Evolutionary conservation across 1,140 invertebrate genomes (phyloP).

Genomic region (Asbolus verrucosus): DNA sequence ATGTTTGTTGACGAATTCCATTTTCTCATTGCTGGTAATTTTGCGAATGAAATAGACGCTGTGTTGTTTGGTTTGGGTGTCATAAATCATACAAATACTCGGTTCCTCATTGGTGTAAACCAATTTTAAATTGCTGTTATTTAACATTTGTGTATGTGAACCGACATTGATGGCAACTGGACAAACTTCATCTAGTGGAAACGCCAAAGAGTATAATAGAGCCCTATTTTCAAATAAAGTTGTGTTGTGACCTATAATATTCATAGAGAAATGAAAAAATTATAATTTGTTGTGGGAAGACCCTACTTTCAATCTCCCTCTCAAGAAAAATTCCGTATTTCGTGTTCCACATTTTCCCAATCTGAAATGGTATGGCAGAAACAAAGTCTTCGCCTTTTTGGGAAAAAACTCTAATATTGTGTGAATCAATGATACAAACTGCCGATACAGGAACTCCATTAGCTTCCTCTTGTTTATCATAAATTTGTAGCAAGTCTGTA

Average conservation of each 20-base stretch:
- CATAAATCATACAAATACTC: slow-evolving; percentile 78
- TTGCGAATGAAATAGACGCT: slow-evolving; percentile 85
- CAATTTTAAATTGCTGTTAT: slow-evolving; percentile 67
- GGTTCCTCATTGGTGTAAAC: slow-evolving; percentile 69
- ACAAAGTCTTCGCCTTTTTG: slow-evolving; percentile 85
- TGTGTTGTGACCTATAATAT: slow-evolving; percentile 23
- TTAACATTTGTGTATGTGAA: slow-evolving; percentile 67
- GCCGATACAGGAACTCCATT: slow-evolving; percentile 64
- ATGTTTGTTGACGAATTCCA: slow-evolving; percentile 61
- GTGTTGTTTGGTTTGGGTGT: slow-evolving; percentile 80
- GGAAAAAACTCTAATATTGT: slow-evolving; percentile 83
- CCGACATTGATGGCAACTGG: slow-evolving; percentile 83
- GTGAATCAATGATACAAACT: slow-evolving; percentile 82
- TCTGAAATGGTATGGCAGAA: slow-evolving; percentile 86
- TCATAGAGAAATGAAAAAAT: neutral
- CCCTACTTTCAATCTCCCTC: slow-evolving; percentile 67
- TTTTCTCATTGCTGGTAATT: slow-evolving; percentile 76
- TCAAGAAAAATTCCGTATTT: slow-evolving; percentile 84
- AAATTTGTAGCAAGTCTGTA: slow-evolving; percentile 57
- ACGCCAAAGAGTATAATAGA: slow-evolving; percentile 83
- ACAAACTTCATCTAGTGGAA: slow-evolving; percentile 90
- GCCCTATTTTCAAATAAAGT: slow-evolving; percentile 66
- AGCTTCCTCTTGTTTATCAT: slow-evolving; percentile 57
- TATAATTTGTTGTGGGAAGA: neutral
- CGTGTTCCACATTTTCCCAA: slow-evolving; percentile 80